Percentiles rank a stretch among this genome's conserved stretches.
Evolutionary conservation across 2,797 vertebrate genomes (phyloP).

Genomic region (Acrossocheilus wenchowensis): DNA sequence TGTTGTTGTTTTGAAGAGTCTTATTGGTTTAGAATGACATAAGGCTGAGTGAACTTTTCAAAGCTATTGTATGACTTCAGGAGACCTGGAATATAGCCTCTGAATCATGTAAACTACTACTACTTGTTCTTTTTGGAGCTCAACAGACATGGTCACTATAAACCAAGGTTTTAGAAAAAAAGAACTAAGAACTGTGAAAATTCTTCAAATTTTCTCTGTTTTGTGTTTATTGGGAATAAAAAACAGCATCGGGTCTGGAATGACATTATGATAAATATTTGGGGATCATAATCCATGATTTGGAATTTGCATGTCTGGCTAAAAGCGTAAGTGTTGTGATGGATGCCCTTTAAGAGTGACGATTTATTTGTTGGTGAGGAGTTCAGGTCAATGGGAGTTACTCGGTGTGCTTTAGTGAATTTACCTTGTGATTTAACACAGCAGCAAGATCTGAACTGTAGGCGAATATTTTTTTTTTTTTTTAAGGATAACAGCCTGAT

Average conservation of each 20-base stretch:
- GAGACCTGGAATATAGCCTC: not conserved
- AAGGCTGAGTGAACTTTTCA: not conserved
- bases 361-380: not conserved
- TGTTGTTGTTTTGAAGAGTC: not conserved
- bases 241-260: not conserved
- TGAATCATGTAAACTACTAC: not conserved
- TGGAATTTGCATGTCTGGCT: slow-evolving; percentile 39
- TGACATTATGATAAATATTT: not conserved
- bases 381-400: not conserved
- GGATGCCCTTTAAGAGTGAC: not conserved
- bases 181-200: not conserved
- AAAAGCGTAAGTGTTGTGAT: not conserved
- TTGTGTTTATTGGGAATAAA: not conserved
- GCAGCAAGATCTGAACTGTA: not conserved
- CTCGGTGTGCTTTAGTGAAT: not conserved
- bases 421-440: not conserved
- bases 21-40: not conserved
- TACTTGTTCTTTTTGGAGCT: not conserved
- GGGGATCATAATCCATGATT: slow-evolving; percentile 35
- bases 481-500: not conserved
- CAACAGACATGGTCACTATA: not conserved
- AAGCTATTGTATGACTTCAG: not conserved
- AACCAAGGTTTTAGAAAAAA: not conserved
- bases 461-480: not conserved
- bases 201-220: not conserved